phyloP scores from a whole-genome alignment of 2,888 invertebrate species.

The Opisthograptis luteolata region DNA sequence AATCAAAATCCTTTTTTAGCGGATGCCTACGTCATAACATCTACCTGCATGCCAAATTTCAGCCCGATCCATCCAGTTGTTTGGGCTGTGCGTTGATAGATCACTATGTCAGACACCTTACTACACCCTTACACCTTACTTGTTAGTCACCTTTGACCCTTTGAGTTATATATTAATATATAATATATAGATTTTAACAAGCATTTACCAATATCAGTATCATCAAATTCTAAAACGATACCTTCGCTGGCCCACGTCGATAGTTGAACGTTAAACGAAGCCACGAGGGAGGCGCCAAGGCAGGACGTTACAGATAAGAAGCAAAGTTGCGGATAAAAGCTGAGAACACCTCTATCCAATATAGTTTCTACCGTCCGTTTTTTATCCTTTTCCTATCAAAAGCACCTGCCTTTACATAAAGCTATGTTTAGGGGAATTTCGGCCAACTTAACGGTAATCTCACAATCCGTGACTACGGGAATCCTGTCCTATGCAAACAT shows the following conservation, averaged over 20 bases:
- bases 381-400: constrained; percentile 18
- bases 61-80: not conserved
- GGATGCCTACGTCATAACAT: too few species aligned
- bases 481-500: constrained; percentile 17
- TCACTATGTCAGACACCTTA: too few species aligned
- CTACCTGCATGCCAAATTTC: too few species aligned
- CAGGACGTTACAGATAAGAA: constrained; percentile 19
- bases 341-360: constrained; percentile 1
- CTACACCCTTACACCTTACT: too few species aligned
- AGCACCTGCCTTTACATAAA: too few species aligned
- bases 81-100: too few species aligned
- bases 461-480: constrained; percentile 13
- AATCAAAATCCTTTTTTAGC: too few species aligned
- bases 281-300: constrained; percentile 1
- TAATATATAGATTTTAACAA: too few species aligned
- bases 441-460: constrained; percentile 18
- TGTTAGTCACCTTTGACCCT: too few species aligned
- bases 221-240: not conserved
- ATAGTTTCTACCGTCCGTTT: constrained; percentile 15
- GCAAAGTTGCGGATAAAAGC: constrained; percentile 12
- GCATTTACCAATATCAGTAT: not conserved
- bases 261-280: not conserved
- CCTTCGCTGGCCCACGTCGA: constrained; percentile 1
- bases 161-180: too few species aligned
- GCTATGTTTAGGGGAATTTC: constrained; percentile 18